Evolutionary conservation across 2,888 invertebrate species (phyloP).

Genomic region (Toxonevra muliebris): DNA sequence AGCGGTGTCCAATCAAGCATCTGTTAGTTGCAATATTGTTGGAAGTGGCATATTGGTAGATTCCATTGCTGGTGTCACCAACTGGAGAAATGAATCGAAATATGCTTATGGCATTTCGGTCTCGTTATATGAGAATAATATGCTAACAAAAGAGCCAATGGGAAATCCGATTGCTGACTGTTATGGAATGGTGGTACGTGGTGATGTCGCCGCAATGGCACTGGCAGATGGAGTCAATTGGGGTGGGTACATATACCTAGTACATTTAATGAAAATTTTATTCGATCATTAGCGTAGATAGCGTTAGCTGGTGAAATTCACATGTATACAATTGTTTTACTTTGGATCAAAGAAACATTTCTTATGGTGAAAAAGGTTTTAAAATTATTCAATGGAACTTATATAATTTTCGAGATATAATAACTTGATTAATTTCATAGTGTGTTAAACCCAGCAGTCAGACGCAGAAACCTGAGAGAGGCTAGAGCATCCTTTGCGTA

Average conservation of each 20-base stretch:
- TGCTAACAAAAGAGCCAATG: conserved; percentile 74
- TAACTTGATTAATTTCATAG: too few species aligned
- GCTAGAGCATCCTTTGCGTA: too few species aligned
- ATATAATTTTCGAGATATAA: too few species aligned
- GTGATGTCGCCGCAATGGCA: conserved; percentile 80
- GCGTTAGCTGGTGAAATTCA: too few species aligned
- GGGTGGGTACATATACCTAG: conserved; percentile 68
- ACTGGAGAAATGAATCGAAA: conserved; percentile 65
- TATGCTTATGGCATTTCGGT: conserved; percentile 67
- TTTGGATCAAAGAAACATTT: too few species aligned
- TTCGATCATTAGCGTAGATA: too few species aligned
- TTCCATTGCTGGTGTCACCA: conserved; percentile 60
- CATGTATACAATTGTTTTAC: too few species aligned
- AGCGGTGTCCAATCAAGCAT: conserved; percentile 59
- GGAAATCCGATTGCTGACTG: conserved; percentile 90
- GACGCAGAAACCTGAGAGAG: too few species aligned
- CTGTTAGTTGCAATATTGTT: conserved; percentile 31
- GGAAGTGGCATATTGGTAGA: conserved; percentile 28
- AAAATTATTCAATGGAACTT: too few species aligned
- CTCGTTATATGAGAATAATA: conserved; percentile 85
- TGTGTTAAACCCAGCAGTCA: too few species aligned
- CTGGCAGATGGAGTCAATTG: conserved; percentile 92
- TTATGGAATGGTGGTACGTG: conserved; percentile 77
- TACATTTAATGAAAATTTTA: too few species aligned
- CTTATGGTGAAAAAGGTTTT: too few species aligned